These are phyloP conservation scores for Motacilla alba DNA, from an alignment of 2,113 vertebrate species.

Conservation along the genomic window DNA sequence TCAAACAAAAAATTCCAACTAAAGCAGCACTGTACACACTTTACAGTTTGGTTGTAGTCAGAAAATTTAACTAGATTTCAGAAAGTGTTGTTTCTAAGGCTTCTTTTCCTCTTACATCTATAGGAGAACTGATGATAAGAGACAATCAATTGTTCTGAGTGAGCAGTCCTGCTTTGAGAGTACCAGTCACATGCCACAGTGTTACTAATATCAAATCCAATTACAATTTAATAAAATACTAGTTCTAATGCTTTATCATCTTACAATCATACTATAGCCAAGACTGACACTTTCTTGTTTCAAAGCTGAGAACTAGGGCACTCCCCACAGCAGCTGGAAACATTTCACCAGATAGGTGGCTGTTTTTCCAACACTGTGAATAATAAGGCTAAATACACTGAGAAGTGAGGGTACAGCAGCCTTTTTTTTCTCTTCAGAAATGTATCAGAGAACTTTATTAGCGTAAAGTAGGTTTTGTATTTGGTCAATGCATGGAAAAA, in stretches of 20 bases:
- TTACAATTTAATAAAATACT: not conserved
- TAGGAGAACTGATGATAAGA: not conserved
- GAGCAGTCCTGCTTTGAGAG: not conserved
- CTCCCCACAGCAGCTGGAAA: slow-evolving; percentile 35
- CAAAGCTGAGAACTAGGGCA: not conserved
- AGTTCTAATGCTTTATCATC: not conserved
- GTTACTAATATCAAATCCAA: not conserved
- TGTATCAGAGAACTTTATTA: slow-evolving; percentile 9
- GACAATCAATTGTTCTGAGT: not conserved
- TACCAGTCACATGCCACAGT: not conserved
- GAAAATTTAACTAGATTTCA: not conserved
- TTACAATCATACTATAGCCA: not conserved
- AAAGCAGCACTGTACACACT: not conserved
- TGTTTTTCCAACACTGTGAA: slow-evolving; percentile 46
- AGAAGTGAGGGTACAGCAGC: slow-evolving; percentile 1
- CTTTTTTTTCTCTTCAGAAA: not conserved
- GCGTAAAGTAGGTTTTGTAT: slow-evolving; percentile 68
- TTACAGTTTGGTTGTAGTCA: not conserved
- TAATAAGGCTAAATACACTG: not conserved
- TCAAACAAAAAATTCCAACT: not conserved
- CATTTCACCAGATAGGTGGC: not conserved
- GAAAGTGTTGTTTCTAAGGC: not conserved
- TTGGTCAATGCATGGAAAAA: slow-evolving; percentile 82
- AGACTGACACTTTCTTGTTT: not conserved
- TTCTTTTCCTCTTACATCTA: not conserved